A percentile compares a stretch with the other conserved stretches of the same genome.
phyloP scores from a whole-genome alignment of 2,113 vertebrate genomes.

The Eurypyga helias region DNA sequence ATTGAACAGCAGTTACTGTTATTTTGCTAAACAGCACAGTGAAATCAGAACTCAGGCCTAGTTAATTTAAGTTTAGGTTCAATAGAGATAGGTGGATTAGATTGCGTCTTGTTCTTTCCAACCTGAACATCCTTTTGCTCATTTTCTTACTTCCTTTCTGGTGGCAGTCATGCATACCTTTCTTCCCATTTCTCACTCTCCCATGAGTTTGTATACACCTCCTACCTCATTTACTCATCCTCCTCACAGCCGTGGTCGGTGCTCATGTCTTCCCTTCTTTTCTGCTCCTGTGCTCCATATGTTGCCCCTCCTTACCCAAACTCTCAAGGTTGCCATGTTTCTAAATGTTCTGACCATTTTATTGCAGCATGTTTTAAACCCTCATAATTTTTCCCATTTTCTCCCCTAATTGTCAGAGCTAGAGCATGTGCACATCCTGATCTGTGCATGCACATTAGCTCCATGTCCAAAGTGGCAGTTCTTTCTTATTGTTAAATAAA shows the following conservation, averaged over 20 bases:
- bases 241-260: background rate
- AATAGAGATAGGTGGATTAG: background rate
- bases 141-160: background rate
- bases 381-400: background rate
- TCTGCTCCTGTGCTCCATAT: background rate
- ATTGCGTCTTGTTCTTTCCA: background rate
- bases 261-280: background rate
- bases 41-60: background rate
- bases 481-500: background rate
- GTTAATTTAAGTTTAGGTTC: background rate
- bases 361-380: background rate
- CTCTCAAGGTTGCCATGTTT: background rate
- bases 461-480: background rate
- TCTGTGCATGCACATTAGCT: background rate
- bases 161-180: background rate
- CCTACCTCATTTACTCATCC: background rate
- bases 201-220: background rate
- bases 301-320: background rate
- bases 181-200: background rate
- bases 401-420: background rate
- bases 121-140: background rate
- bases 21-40: background rate
- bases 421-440: fast-evolving
- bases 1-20: background rate
- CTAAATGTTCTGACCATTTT: background rate